Conservation (phyloP, 2,113 vertebrate genomes). For the Kryptolebias marmoratus region DNA sequence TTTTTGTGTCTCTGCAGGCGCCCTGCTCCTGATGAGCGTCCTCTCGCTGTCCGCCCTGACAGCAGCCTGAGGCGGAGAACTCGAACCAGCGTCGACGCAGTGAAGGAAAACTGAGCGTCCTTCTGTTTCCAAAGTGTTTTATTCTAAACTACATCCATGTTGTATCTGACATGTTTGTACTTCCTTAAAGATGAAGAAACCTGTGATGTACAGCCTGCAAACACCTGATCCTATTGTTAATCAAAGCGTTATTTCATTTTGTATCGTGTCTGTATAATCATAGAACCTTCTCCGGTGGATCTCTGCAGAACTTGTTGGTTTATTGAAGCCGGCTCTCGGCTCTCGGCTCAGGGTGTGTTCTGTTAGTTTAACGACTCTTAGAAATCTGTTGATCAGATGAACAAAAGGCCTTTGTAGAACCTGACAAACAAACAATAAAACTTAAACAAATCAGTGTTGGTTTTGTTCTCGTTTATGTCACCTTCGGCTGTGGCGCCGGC, state of each 20-base stretch:
- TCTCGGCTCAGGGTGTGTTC: not conserved
- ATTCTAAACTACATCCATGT: not conserved
- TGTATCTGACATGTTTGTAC: not conserved
- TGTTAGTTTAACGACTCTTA: not conserved
- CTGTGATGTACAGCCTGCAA: not conserved
- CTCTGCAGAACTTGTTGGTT: not conserved
- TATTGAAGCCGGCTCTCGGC: not conserved
- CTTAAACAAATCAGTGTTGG: not conserved
- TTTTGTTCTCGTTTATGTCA: too few species aligned
- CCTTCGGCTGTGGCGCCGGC: too few species aligned
- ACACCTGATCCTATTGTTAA: not conserved
- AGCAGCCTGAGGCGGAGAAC: conserved; percentile 10
- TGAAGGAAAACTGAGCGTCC: conserved; percentile 18
- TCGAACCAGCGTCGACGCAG: too few species aligned
- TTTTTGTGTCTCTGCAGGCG: conserved; percentile 27
- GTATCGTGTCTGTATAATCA: too few species aligned
- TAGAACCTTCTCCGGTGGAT: too few species aligned
- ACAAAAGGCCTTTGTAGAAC: not conserved
- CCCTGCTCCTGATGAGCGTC: conserved; percentile 37
- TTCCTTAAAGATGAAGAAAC: not conserved
- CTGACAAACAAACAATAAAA: not conserved
- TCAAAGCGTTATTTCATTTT: not conserved
- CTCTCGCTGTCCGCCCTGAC: conserved; percentile 3
- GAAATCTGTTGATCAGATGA: not conserved
- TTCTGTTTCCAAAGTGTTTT: not conserved